Percentiles rank a stretch among this genome's conserved stretches.
These are phyloP conservation scores for Apistogramma diplotaenia DNA, from an alignment of 2,113 vertebrate genomes.

Conservation along the genomic window DNA sequence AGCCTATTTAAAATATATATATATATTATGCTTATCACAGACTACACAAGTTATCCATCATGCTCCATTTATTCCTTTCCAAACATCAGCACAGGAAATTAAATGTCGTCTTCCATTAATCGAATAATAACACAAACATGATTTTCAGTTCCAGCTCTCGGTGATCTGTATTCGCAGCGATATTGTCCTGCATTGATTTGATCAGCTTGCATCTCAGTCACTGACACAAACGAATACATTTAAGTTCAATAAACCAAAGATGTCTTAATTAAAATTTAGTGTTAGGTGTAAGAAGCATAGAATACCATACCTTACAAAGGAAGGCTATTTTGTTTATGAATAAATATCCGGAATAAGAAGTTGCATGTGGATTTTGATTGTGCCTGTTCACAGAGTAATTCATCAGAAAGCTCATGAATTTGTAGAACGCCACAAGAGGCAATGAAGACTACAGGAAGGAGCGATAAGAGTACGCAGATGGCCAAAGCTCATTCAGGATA, in stretches of 20 bases:
- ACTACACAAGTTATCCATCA: not conserved
- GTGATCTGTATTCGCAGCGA: not conserved
- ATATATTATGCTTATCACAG: not conserved
- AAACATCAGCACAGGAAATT: constrained; percentile 41
- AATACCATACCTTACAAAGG: not conserved
- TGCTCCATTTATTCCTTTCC: not conserved
- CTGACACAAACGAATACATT: not conserved
- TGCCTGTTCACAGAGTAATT: constrained; percentile 12
- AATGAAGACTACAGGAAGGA: constrained; percentile 70
- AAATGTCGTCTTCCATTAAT: constrained; percentile 26
- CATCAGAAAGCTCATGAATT: constrained; percentile 20
- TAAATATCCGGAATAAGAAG: not conserved
- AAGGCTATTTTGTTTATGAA: not conserved
- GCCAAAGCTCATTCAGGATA: constrained; percentile 79
- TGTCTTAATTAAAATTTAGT: not conserved
- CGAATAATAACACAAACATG: constrained; percentile 27
- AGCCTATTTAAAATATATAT: not conserved
- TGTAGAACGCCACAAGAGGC: constrained; percentile 73
- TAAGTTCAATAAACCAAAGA: not conserved
- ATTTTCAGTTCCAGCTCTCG: not conserved
- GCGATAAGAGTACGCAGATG: constrained; percentile 72
- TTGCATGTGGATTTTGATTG: constrained; percentile 15
- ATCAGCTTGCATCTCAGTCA: constrained; percentile 9
- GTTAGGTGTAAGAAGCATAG: not conserved
- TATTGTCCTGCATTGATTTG: constrained; percentile 14